phyloP scores from a whole-genome alignment of 2,888 invertebrate genomes.

The Tachina grossa region DNA sequence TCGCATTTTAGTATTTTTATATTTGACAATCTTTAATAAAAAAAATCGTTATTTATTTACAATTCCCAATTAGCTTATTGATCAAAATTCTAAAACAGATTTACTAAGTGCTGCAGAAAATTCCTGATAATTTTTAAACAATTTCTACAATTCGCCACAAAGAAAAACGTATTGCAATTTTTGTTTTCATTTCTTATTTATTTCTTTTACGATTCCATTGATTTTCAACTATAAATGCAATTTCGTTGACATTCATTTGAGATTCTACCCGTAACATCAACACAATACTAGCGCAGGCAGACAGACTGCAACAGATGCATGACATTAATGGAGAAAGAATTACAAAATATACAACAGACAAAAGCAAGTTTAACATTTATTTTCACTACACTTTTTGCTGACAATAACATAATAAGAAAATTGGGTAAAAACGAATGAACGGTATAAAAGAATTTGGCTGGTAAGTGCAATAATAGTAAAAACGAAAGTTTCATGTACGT shows the following conservation, averaged over 20 bases:
- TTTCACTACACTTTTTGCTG: background rate
- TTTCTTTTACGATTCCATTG: background rate
- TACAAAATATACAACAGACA: background rate
- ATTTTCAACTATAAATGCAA: background rate
- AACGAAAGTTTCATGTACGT: background rate
- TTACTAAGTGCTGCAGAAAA: too few relatives aligned
- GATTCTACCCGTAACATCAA: slow-evolving; percentile 15
- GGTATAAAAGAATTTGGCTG: background rate
- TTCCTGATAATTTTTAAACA: background rate
- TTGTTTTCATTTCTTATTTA: background rate
- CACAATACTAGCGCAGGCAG: background rate
- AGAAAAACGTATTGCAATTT: slow-evolving; percentile 6
- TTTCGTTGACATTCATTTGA: slow-evolving; percentile 17
- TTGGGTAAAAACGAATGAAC: slow-evolving; percentile 4
- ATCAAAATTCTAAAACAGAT: too few relatives aligned
- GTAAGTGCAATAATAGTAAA: background rate
- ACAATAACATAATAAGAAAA: slow-evolving; percentile 7
- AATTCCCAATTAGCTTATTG: too few relatives aligned
- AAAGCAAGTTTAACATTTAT: background rate
- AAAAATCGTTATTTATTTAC: too few relatives aligned
- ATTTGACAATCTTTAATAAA: too few relatives aligned
- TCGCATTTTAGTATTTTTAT: too few relatives aligned
- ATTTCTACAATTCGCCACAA: background rate
- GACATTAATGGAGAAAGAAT: background rate
- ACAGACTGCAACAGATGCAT: slow-evolving; percentile 1